Evolutionary conservation across 2,797 vertebrate species (phyloP).

Genomic region (Notolabrus celidotus): DNA sequence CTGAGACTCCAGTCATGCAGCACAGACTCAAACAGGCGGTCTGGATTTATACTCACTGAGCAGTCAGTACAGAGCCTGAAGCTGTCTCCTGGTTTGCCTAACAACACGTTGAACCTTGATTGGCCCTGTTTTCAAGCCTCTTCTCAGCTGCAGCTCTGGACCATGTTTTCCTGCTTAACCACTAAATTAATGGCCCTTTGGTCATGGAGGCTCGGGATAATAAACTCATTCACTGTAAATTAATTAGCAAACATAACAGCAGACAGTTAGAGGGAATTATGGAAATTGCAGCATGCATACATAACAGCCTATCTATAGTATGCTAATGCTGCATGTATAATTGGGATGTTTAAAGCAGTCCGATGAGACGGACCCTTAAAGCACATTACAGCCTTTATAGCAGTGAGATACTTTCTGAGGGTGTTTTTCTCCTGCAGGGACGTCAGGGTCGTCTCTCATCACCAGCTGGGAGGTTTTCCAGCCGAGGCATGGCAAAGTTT

Average conservation of each 20-base stretch:
- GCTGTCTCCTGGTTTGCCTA: conserved; percentile 6
- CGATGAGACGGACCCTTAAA: conserved; percentile 24
- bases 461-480: conserved; percentile 1
- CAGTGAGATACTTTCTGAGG: neutral
- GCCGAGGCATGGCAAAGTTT: conserved; percentile 21
- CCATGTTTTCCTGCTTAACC: conserved; percentile 35
- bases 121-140: conserved; percentile 13
- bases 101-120: neutral
- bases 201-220: conserved; percentile 43
- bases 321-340: conserved; percentile 27
- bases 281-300: conserved; percentile 39
- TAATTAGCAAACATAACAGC: conserved; percentile 58
- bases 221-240: conserved; percentile 51
- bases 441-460: conserved; percentile 1
- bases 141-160: conserved; percentile 27
- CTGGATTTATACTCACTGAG: conserved; percentile 6
- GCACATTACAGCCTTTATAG: conserved; percentile 1
- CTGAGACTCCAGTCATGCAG: too few species aligned
- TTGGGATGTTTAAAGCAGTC: conserved; percentile 13
- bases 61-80: conserved; percentile 11
- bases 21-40: too few species aligned
- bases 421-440: conserved; percentile 9
- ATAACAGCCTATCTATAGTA: conserved; percentile 38
- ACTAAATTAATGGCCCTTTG: conserved; percentile 44
- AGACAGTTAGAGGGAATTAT: conserved; percentile 52